Base-by-base conservation (phyloP, 1,140 invertebrate genomes). In the Drosophila kikkawai region DNA sequence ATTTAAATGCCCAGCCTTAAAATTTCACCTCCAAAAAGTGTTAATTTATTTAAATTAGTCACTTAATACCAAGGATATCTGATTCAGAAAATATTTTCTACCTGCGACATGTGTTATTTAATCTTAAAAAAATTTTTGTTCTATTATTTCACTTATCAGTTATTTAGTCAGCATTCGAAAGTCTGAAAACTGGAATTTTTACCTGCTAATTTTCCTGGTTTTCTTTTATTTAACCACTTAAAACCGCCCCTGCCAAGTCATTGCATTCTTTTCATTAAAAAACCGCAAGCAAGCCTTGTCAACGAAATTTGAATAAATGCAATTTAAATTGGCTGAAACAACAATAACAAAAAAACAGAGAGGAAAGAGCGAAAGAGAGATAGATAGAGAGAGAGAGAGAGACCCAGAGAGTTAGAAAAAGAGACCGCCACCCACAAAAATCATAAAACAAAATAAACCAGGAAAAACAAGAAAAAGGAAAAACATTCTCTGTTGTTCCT, bases 261-360 rank as follows among this genome's bases (percentile, higher is more conserved):
- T 50, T 50, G 45, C 39, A 71, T 67, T 79, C 59, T 37, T 29
- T 66, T 3, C 29, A 15, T 4, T 55, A 15, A 39, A 55, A 44
- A 75, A 76, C 73, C 64, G 75, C 76, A 70, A 63, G 74, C 76
- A 42, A 78, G 75, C 37, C 36, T 50, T 73, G 56, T 71, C 56
- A 82, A 48, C 57, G 53, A 79, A 64, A 75, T 82, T 82, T 82
- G 73, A 79, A 83, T 83, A 76, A 82, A 82, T 83, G 80, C 80
- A 82, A 79, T 82, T 75, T 75, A 79, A 75, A 75, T 82, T 82
- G 58, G 69, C 57, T 58, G 48, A 63, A 57, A 70, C 53, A 80
- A 56, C 45, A 67, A 56, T 22, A 50, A 50, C 47, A 50, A 50
- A 29, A 44, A 44, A 34, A 39, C 34, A 68, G 45, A 34, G 29